Evolutionary conservation across 2,113 vertebrate genomes (phyloP).

Genomic region (Heliornis fulica): DNA sequence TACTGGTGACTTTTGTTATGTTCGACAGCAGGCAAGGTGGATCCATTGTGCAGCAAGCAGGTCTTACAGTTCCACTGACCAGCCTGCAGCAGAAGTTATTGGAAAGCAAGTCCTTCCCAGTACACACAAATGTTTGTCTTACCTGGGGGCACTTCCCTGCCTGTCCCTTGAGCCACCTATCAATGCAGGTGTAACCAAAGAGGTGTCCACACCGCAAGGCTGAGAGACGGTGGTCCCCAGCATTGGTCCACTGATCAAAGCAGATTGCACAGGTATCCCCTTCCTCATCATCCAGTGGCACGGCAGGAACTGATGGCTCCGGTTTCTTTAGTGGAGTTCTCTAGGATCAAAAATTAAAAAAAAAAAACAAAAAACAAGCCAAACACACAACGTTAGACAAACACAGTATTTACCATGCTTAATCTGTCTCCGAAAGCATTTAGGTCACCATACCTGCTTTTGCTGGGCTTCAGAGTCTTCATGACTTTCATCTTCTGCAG

Average conservation of each 20-base stretch:
- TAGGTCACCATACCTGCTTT: constrained; percentile 57
- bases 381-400: not conserved
- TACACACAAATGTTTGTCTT: not conserved
- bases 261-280: constrained; percentile 92
- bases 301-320: not conserved
- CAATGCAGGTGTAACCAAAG: constrained; percentile 91
- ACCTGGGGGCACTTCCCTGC: constrained; percentile 95
- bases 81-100: not conserved
- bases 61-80: not conserved
- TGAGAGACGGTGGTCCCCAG: constrained; percentile 87
- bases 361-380: too few relatives aligned
- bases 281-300: constrained; percentile 73
- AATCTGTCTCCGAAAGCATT: not conserved
- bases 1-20: not conserved
- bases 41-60: not conserved
- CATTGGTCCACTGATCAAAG: constrained; percentile 92
- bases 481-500: constrained; percentile 13
- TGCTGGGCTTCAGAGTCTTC: not conserved
- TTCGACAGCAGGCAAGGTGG: not conserved
- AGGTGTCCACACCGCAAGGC: constrained; percentile 93
- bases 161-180: constrained; percentile 86
- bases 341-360: not conserved
- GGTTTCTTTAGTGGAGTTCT: constrained; percentile 11
- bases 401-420: not conserved
- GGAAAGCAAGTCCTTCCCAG: not conserved